Evolutionary conservation across 2,113 vertebrate genomes (phyloP).

Genomic region (Stercorarius parasiticus): DNA sequence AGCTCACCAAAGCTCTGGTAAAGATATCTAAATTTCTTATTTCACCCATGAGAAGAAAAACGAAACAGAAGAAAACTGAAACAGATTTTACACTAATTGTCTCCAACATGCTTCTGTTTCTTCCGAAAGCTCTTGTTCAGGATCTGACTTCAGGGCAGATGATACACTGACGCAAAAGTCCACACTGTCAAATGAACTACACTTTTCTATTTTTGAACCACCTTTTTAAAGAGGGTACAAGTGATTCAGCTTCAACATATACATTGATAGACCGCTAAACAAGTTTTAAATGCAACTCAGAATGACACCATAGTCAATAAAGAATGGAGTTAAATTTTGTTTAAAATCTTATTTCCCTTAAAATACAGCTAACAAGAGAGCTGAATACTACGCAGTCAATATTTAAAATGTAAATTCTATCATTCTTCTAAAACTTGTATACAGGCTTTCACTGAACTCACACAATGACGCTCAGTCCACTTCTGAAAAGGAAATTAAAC

Average conservation of each 20-base stretch:
- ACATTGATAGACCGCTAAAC: not conserved
- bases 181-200: not conserved
- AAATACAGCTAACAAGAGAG: not conserved
- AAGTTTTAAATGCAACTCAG: not conserved
- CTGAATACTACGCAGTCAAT: not conserved
- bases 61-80: not conserved
- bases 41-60: not conserved
- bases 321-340: not conserved
- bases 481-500: not conserved
- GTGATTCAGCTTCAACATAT: not conserved
- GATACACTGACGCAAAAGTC: not conserved
- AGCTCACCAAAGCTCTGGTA: not conserved
- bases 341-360: not conserved
- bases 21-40: not conserved
- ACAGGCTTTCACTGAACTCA: not conserved
- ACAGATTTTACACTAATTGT: not conserved
- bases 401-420: not conserved
- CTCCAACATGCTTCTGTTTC: not conserved
- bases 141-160: not conserved
- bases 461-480: not conserved
- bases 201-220: not conserved
- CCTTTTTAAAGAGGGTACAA: constrained; percentile 1
- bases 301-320: not conserved
- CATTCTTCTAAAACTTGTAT: not conserved
- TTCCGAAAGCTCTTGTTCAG: not conserved